Base-by-base conservation (phyloP, 2,888 invertebrate genomes). In the Antitype chi region DNA sequence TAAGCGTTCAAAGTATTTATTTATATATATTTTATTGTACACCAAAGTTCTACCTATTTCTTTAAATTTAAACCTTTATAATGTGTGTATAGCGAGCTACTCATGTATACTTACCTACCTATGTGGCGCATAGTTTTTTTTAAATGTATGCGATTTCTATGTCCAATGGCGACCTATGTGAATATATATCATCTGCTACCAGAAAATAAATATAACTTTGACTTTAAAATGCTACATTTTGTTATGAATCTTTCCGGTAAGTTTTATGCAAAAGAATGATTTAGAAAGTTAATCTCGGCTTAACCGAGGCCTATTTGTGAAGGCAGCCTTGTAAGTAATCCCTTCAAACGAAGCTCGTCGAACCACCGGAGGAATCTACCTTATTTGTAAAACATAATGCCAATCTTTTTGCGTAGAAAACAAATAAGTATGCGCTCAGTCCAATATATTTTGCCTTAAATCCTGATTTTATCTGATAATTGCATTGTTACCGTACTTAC, bases 211-310 rank as follows among this genome's bases (percentile, higher is more conserved):
- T 3, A 13, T 47, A 17, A 55, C 15, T 49, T 28, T 20, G 20
- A 64, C 2, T 47, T 57, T 53, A 49, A 32, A 72, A 53, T 38
- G n/a, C 20, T 6, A 53, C n/a, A 68, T 70, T n/a, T 32, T 32
- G 28, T 64, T 69, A 38, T 1, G 9, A 63, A 62, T 57, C 23
- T 59, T 62, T 62, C 62, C 15, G 25, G 28, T 68, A 68, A 17
- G 38, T 60, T 68, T 73, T 70, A 76, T 62, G 53, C 67, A 49
- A 70, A 80, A 52, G 62, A 69, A 72, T 80, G 55, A 74, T 82
- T 75, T 49, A 78, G 70, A 75, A 83, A 64, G 76, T 71, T 84
- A 85, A 85, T 82, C 85, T 82, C 62, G 38, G 78, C 70, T 85
- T 71, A 78, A 72, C 74, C 62, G 71, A 70, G 74, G 57, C 76